These are phyloP conservation scores for Ormyrus labotus DNA, from an alignment of 2,888 invertebrate species.

Conservation along the genomic window DNA sequence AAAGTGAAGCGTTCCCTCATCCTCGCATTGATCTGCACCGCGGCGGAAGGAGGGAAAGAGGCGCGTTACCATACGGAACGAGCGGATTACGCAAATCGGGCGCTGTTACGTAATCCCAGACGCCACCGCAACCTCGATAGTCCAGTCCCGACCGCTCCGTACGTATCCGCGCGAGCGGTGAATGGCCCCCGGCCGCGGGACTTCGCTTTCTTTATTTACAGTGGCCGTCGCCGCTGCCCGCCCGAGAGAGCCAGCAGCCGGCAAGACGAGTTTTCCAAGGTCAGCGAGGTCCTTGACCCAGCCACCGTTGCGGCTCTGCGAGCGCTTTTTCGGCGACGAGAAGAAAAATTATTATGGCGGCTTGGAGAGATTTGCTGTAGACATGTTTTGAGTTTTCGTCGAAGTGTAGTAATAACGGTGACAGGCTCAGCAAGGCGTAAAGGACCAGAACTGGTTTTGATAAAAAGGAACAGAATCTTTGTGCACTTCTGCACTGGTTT, in stretches of 20 bases:
- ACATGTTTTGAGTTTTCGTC: too few relatives aligned
- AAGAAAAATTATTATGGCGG: too few relatives aligned
- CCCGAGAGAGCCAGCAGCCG: background rate
- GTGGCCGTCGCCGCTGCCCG: constrained; percentile 1
- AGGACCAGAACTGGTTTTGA: too few relatives aligned
- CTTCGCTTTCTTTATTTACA: constrained; percentile 30
- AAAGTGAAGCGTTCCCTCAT: constrained; percentile 13
- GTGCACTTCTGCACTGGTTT: too few relatives aligned
- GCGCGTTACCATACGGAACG: background rate
- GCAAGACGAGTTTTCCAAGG: constrained; percentile 19
- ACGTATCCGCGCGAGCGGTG: background rate
- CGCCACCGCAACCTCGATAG: background rate
- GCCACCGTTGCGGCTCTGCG: background rate
- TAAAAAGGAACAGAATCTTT: too few relatives aligned
- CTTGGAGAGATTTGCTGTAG: too few relatives aligned
- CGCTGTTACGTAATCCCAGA: constrained; percentile 27
- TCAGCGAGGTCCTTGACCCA: constrained; percentile 38
- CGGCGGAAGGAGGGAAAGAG: too few relatives aligned
- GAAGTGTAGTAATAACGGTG: too few relatives aligned
- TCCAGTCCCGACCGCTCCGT: background rate
- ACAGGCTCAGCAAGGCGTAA: too few relatives aligned
- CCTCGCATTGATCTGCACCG: constrained; percentile 22
- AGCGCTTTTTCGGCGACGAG: too few relatives aligned
- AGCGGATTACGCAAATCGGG: constrained; percentile 43
- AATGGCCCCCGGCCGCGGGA: constrained; percentile 2